A percentile compares a stretch with the other conserved stretches of the same genome.
These are phyloP conservation scores for Neoniphon sammara DNA, from an alignment of 2,797 vertebrate genomes.

Conservation along the genomic window DNA sequence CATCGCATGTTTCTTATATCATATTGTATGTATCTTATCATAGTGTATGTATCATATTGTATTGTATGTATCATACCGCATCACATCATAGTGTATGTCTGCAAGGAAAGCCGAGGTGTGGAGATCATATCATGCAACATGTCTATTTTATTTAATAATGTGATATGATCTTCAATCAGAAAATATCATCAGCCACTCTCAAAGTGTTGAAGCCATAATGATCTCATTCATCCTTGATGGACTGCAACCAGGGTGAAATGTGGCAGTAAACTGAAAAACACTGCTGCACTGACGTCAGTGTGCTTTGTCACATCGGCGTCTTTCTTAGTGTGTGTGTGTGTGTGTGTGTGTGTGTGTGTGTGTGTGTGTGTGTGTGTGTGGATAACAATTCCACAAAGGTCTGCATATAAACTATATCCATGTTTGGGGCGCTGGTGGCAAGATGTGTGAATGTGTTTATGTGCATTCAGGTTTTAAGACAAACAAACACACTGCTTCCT, in stretches of 20 bases:
- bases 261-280: conserved; percentile 2
- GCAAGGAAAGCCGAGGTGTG: neutral
- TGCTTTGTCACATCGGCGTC: conserved; percentile 4
- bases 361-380: conserved; percentile 6
- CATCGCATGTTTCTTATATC: no score
- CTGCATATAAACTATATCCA: neutral
- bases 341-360: conserved; percentile 1
- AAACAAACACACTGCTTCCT: conserved; percentile 3
- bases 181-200: neutral
- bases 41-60: no score
- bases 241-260: conserved; percentile 12
- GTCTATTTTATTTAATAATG: neutral
- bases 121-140: conserved; percentile 3
- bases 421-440: neutral
- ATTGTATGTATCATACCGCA: no score
- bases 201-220: conserved; percentile 5
- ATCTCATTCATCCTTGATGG: conserved; percentile 11
- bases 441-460: neutral
- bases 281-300: conserved; percentile 4
- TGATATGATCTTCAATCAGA: neutral
- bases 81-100: neutral
- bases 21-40: no score
- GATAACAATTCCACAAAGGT: neutral
- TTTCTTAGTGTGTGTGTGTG: conserved; percentile 5
- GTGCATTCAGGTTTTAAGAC: conserved; percentile 9